These are phyloP conservation scores for Sebastes iracundus DNA, from an alignment of 2,797 vertebrate species.

Conservation along the genomic window DNA sequence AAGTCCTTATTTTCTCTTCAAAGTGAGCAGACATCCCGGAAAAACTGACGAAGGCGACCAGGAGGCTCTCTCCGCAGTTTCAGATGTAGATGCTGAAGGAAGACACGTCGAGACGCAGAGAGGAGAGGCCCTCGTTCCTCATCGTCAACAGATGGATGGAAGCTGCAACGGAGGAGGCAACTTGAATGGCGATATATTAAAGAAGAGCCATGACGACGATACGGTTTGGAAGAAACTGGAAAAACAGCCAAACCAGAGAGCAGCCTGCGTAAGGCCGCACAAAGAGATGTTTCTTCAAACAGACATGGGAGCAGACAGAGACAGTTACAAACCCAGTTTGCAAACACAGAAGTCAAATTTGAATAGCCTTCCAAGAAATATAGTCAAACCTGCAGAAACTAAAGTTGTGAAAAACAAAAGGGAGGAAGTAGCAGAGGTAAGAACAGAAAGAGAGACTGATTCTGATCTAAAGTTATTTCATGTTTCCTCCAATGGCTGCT, in stretches of 20 bases:
- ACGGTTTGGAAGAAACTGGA: accelerated
- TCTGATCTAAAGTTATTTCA: neutral
- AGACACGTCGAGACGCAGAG: neutral
- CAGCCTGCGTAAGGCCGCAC: accelerated
- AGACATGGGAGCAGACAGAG: neutral
- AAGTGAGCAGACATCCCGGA: neutral
- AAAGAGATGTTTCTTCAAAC: neutral
- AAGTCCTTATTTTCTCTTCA: neutral
- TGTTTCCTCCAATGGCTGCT: neutral
- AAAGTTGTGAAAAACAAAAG: accelerated
- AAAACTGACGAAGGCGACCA: accelerated
- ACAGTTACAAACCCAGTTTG: neutral
- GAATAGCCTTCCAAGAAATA: neutral
- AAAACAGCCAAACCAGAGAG: neutral
- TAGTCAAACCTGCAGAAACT: neutral
- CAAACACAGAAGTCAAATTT: neutral
- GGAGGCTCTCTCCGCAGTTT: neutral
- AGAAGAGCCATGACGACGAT: accelerated
- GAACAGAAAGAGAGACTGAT: neutral
- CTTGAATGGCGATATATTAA: neutral
- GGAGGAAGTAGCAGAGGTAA: accelerated
- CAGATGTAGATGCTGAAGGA: accelerated
- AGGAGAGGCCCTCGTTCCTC: neutral
- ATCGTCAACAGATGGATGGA: neutral
- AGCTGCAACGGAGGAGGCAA: neutral